Evolutionary conservation across 2,888 invertebrate species (phyloP).

Genomic region (Frankliniella intonsa): DNA sequence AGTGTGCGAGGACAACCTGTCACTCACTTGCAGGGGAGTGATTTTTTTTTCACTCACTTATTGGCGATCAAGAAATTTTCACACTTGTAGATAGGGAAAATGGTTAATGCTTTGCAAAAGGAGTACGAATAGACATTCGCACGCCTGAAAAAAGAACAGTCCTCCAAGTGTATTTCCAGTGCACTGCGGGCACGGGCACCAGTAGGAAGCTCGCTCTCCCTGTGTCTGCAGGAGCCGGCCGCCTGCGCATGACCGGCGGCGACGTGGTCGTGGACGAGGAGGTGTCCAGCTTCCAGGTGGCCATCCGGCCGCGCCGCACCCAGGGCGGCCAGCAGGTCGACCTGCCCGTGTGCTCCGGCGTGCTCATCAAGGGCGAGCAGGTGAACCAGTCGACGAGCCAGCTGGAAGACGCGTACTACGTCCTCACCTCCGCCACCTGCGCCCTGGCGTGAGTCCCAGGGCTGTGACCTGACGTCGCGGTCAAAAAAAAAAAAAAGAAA

Average conservation of each 20-base stretch:
- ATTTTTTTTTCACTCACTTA: too few species aligned
- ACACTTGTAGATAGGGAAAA: too few species aligned
- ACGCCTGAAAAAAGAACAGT: too few species aligned
- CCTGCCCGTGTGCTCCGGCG: neutral
- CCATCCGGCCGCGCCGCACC: neutral
- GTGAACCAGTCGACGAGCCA: neutral
- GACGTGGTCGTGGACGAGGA: neutral
- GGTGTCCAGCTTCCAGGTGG: neutral
- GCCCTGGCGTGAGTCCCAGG: neutral
- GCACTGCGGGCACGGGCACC: too few species aligned
- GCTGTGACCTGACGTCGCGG: too few species aligned
- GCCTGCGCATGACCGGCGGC: neutral
- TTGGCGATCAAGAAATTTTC: too few species aligned
- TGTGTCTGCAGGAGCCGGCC: neutral
- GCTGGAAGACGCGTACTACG: neutral
- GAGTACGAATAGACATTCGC: too few species aligned
- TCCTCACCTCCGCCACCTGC: constrained; percentile 5
- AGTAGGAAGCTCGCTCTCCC: too few species aligned
- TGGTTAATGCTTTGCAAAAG: too few species aligned
- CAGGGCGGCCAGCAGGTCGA: neutral
- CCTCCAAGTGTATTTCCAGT: too few species aligned
- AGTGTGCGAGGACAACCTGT: too few species aligned
- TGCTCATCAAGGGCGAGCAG: neutral
- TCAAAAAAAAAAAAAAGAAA: neutral
- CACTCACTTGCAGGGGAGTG: too few species aligned